Base-by-base conservation (phyloP, 2,113 vertebrate species). In the Labrus mixtus region DNA sequence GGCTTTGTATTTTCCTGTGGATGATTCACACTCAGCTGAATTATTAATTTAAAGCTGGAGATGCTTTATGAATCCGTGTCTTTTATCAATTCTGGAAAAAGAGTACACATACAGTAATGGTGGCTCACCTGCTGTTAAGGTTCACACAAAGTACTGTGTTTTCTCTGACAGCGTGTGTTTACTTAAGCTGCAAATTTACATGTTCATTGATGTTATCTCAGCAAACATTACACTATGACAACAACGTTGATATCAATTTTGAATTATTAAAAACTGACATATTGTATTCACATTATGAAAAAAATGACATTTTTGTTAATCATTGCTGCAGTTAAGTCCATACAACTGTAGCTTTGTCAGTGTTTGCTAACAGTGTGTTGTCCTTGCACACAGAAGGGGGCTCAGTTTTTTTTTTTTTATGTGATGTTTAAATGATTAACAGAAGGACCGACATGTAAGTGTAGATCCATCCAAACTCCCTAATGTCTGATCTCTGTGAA, bases 381-480 rank as follows among this genome's bases (percentile, higher is more conserved):
- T 45, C 20, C 58, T 62, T 16, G 0, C 22, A 43, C 6, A 10
- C 41, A 58, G 63, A 37, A 48, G 39, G 25, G 45, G 15, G 5
- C n/a, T 41, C 9, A 29, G 61, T 68, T 60, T 39, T 78, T 56
- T 23, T 54, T 45, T 19, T 20, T 9, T 20, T 23, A 70, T 75
- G 43, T 57, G 25, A 87, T 87, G 66, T 75, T 81, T 83, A 84
- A 65, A 68, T 9, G 19, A 13, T 10, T 39, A 7, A 4, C 12
- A 23, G 20, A 13, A 41, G 8, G 8, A 36, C n/a, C 11, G 13
- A 46, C 8, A 2, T 22, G 13, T 51, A 12, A 74, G 63, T 79
- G 29, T 56, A 23, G 53, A 9, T 7, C 0, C 2, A 6, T 56
- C 8, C 57, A 70, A 81, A 15, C 20, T 11, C 1, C 11, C 16